Conservation (phyloP, 23 tunicate species). For the Halocynthia aurantium region DNA sequence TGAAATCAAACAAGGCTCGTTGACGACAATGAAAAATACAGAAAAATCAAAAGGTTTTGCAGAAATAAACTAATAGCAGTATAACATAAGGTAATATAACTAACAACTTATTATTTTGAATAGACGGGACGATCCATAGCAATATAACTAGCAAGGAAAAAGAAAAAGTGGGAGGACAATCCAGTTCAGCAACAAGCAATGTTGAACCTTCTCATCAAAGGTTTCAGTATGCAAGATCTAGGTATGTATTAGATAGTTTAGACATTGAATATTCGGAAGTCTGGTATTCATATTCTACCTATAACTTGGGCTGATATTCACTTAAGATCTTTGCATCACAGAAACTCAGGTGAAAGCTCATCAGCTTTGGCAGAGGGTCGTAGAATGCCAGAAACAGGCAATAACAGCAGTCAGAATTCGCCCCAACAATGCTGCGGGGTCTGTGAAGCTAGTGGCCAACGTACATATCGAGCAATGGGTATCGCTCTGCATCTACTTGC, state of each 20-base stretch:
- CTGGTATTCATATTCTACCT: background rate
- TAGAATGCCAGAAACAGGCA: background rate
- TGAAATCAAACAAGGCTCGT: slow-evolving; percentile 52
- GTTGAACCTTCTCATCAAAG: slow-evolving; percentile 7
- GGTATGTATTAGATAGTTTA: background rate
- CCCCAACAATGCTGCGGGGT: slow-evolving; percentile 42
- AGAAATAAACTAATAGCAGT: background rate
- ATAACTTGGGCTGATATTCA: background rate
- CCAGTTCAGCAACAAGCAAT: background rate
- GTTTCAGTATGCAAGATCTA: slow-evolving; percentile 18
- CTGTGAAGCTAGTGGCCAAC: slow-evolving; percentile 86
- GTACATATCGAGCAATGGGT: slow-evolving; percentile 74
- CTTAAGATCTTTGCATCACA: background rate
- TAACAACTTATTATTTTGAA: background rate
- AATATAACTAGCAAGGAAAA: slow-evolving; percentile 18
- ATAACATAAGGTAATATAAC: background rate
- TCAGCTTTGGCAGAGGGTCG: background rate
- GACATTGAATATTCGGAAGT: background rate
- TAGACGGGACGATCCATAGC: slow-evolving; percentile 18
- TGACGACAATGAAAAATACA: slow-evolving; percentile 2
- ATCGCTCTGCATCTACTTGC: slow-evolving; percentile 75
- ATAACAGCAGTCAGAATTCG: background rate
- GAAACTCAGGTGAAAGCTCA: slow-evolving; percentile 21
- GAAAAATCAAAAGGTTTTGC: slow-evolving; percentile 38
- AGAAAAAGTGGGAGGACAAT: background rate